These are phyloP conservation scores for Uromys caudimaculatus DNA, from an alignment of 2,797 vertebrate genomes.

Conservation along the genomic window DNA sequence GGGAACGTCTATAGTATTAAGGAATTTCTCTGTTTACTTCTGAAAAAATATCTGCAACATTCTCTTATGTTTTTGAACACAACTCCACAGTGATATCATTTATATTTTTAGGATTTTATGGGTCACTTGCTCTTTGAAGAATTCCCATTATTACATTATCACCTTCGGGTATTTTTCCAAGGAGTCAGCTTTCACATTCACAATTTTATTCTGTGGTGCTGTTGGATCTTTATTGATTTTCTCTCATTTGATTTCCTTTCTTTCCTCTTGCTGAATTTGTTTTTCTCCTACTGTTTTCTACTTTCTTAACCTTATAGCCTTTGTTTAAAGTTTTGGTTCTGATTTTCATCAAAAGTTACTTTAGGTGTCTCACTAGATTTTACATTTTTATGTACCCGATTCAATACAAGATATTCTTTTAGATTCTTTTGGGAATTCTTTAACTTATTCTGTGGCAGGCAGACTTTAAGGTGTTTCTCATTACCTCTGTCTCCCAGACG, in stretches of 20 bases:
- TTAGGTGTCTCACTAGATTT: background rate
- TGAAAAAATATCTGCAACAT: background rate
- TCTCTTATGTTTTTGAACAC: background rate
- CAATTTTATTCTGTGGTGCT: background rate
- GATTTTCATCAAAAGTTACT: background rate
- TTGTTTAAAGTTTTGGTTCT: background rate
- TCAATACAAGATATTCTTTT: background rate
- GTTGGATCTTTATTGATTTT: background rate
- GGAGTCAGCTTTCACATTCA: background rate
- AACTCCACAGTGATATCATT: background rate
- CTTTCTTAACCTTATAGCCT: background rate
- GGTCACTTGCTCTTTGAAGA: background rate
- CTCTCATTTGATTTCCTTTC: background rate
- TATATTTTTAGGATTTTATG: background rate
- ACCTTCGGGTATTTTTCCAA: background rate
- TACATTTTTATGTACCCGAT: background rate
- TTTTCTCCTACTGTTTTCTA: background rate
- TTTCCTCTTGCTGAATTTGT: background rate
- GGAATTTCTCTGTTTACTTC: background rate
- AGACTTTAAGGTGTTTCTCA: background rate
- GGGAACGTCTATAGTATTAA: background rate
- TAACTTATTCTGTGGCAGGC: background rate
- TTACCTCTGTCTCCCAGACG: background rate
- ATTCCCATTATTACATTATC: background rate
- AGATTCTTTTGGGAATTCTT: background rate